Percentiles rank a stretch among this genome's conserved stretches.
These are phyloP conservation scores for Drosophila erecta DNA, from an alignment of 1,140 invertebrate genomes.

Conservation along the genomic window DNA sequence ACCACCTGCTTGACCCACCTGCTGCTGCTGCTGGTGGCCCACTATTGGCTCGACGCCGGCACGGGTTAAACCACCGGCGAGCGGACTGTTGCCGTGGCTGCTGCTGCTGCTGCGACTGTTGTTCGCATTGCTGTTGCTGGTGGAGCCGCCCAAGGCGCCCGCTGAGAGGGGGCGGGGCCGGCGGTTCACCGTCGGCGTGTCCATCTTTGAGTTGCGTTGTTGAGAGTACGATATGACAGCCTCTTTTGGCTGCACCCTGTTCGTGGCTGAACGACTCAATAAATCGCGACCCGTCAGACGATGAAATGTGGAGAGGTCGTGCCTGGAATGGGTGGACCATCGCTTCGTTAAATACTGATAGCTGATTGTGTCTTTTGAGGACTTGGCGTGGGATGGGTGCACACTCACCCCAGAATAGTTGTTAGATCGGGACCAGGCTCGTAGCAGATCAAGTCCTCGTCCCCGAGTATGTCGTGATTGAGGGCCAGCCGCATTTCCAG, in stretches of 20 bases:
- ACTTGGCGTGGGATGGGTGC: too few species aligned
- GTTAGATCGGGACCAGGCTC: slow-evolving; percentile 85
- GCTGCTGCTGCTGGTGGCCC: slow-evolving; percentile 54
- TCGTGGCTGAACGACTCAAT: slow-evolving; percentile 84
- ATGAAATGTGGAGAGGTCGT: slow-evolving; percentile 85
- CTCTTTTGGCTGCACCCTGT: slow-evolving; percentile 84
- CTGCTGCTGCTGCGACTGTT: slow-evolving; percentile 69
- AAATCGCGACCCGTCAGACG: slow-evolving; percentile 84
- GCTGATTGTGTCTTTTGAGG: too few species aligned
- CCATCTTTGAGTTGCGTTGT: slow-evolving; percentile 85
- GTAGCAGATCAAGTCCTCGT: slow-evolving; percentile 85
- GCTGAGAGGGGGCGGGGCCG: slow-evolving; percentile 67
- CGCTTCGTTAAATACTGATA: too few species aligned
- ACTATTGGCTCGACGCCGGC: slow-evolving; percentile 42
- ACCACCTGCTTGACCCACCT: slow-evolving; percentile 79
- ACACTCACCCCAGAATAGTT: slow-evolving; percentile 82
- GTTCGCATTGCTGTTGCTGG: slow-evolving; percentile 13
- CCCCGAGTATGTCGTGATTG: slow-evolving; percentile 84
- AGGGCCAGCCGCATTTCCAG: slow-evolving; percentile 87
- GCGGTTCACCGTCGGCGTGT: slow-evolving; percentile 84
- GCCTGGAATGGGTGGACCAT: slow-evolving; percentile 42
- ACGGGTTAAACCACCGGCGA: slow-evolving; percentile 74
- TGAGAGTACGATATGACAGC: slow-evolving; percentile 85
- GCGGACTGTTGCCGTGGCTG: slow-evolving; percentile 69
- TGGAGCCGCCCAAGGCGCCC: slow-evolving; percentile 26